Evolutionary conservation across 2,888 invertebrate genomes (phyloP).

Genomic region (Ecliptopera silaceata): DNA sequence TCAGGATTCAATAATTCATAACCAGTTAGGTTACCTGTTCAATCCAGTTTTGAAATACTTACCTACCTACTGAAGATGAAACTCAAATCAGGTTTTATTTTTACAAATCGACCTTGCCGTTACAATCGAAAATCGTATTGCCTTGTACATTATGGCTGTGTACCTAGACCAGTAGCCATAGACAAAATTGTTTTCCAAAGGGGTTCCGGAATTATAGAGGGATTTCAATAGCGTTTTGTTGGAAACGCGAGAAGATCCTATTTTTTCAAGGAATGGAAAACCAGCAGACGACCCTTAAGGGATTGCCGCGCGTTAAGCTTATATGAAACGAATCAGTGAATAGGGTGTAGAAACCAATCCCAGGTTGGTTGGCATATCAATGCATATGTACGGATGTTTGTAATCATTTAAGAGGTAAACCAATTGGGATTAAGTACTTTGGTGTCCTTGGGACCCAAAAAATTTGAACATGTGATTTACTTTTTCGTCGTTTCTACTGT

Average conservation of each 20-base stretch:
- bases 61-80: neutral
- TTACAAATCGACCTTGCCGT: conserved; percentile 4
- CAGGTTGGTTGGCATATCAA: no score
- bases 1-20: no score
- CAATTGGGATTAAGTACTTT: neutral
- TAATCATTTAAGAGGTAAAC: neutral
- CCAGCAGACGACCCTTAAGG: conserved; percentile 17
- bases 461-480: no score
- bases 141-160: neutral
- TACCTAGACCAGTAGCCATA: conserved; percentile 5
- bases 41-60: neutral
- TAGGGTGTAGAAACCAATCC: conserved; percentile 1
- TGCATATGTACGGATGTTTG: neutral
- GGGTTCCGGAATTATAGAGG: conserved; percentile 9
- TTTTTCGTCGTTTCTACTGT: no score
- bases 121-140: conserved; percentile 4
- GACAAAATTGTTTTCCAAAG: conserved; percentile 16
- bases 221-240: conserved; percentile 16
- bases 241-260: conserved; percentile 7
- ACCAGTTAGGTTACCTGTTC: neutral
- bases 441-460: no score
- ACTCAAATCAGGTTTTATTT: neutral
- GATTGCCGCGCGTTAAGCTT: conserved; percentile 12
- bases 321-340: conserved; percentile 2
- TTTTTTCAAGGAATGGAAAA: conserved; percentile 19